Evolutionary conservation across 1,140 invertebrate species (phyloP).

Genomic region (Diorhabda carinulata): DNA sequence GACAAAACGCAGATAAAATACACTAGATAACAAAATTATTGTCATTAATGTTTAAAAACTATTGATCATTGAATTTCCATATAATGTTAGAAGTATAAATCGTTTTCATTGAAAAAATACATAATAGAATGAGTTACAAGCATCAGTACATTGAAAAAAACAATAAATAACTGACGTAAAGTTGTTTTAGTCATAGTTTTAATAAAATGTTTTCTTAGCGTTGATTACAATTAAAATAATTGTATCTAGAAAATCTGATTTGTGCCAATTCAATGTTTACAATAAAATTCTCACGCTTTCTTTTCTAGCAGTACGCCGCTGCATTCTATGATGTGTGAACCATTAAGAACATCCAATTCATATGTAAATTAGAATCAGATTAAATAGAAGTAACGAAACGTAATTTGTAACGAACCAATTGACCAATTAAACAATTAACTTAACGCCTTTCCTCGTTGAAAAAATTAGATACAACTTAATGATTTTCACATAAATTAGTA

Average conservation of each 20-base stretch:
- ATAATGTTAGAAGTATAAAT: too few species aligned
- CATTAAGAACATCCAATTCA: conserved; percentile 10
- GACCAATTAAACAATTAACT: conserved; percentile 24
- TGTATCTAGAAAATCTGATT: too few species aligned
- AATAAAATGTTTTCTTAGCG: too few species aligned
- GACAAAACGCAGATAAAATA: too few species aligned
- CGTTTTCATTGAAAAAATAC: too few species aligned
- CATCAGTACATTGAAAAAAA: not conserved
- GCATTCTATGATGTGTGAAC: conserved; percentile 12
- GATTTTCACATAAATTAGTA: conserved; percentile 25
- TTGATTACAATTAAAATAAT: too few species aligned
- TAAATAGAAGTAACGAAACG: conserved; percentile 13
- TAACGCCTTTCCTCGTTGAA: conserved; percentile 15
- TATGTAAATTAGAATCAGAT: conserved; percentile 17
- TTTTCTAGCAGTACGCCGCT: not conserved
- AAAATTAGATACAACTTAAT: conserved; percentile 22
- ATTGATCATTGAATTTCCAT: too few species aligned
- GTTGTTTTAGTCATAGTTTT: not conserved
- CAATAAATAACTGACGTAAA: not conserved
- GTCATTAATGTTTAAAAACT: too few species aligned
- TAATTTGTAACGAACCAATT: conserved; percentile 14
- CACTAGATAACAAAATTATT: too few species aligned
- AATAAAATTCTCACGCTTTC: not conserved
- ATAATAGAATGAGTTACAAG: too few species aligned
- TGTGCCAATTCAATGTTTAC: not conserved